phyloP scores from a whole-genome alignment of 2,113 vertebrate species.

The Alethe castanea region DNA sequence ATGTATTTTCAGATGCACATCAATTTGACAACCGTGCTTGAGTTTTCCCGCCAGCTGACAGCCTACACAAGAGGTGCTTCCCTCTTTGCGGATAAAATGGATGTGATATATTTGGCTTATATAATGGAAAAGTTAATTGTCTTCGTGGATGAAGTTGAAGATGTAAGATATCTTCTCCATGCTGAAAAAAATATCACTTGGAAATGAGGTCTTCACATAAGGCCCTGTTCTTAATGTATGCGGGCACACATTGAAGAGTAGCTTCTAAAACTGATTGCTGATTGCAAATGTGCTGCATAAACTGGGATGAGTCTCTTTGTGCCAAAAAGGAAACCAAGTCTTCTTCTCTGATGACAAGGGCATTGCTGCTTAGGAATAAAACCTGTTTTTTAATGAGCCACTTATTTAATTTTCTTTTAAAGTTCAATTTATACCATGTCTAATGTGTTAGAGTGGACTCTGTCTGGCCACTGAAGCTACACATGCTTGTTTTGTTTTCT shows the following conservation, averaged over 20 bases:
- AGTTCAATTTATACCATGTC: neutral
- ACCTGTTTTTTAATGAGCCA: neutral
- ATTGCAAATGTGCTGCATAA: neutral
- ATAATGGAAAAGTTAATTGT: slow-evolving; percentile 86
- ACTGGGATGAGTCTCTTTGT: neutral
- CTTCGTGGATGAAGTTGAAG: slow-evolving; percentile 77
- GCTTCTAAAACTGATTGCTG: neutral
- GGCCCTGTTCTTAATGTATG: neutral
- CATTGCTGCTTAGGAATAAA: neutral
- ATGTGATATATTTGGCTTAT: slow-evolving; percentile 87
- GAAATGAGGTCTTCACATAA: neutral
- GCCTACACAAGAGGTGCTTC: slow-evolving; percentile 82
- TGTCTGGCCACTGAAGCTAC: neutral
- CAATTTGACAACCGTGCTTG: slow-evolving; percentile 80
- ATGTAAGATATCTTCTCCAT: slow-evolving; percentile 73
- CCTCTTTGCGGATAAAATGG: slow-evolving; percentile 86
- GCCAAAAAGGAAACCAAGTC: neutral
- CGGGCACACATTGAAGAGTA: neutral
- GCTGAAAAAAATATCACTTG: neutral
- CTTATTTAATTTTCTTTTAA: neutral
- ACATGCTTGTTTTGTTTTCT: neutral
- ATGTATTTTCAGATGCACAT: slow-evolving; percentile 79
- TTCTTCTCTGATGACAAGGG: neutral
- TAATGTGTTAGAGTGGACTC: neutral
- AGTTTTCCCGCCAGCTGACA: slow-evolving; percentile 81